Conservation (phyloP, 2,113 vertebrate genomes). For the Ictalurus furcatus region DNA sequence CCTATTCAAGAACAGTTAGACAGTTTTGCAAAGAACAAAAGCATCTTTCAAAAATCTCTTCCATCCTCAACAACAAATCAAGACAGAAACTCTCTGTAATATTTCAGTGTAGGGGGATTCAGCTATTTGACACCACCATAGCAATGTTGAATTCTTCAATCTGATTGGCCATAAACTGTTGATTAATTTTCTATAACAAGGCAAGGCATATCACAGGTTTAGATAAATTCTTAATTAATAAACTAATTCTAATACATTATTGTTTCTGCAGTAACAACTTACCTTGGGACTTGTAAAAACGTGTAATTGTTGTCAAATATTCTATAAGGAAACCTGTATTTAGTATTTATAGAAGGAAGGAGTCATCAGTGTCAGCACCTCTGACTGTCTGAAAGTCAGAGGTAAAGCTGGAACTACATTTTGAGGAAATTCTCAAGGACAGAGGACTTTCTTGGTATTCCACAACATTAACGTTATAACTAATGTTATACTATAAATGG, state of each 20-base stretch:
- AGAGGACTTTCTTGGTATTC: neutral
- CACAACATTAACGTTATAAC: neutral
- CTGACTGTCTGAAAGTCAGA: neutral
- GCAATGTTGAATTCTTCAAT: neutral
- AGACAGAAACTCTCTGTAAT: neutral
- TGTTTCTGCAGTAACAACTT: too few relatives aligned
- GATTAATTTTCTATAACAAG: neutral
- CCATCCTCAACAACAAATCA: slow-evolving; percentile 6
- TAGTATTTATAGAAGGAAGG: neutral
- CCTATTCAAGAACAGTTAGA: neutral
- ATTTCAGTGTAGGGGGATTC: neutral
- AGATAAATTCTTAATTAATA: neutral
- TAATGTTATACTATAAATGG: neutral
- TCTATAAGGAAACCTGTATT: neutral
- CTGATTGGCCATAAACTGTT: neutral
- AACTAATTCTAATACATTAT: neutral
- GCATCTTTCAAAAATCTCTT: slow-evolving; percentile 1
- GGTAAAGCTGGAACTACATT: neutral
- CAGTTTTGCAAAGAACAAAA: slow-evolving; percentile 36
- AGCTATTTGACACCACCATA: neutral
- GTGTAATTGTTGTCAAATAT: neutral
- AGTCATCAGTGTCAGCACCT: neutral
- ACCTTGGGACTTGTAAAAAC: neutral
- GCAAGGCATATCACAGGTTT: neutral
- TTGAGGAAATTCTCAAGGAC: neutral